Base-by-base conservation (phyloP, 2,888 invertebrate species). In the Drosophila kuntzei region DNA sequence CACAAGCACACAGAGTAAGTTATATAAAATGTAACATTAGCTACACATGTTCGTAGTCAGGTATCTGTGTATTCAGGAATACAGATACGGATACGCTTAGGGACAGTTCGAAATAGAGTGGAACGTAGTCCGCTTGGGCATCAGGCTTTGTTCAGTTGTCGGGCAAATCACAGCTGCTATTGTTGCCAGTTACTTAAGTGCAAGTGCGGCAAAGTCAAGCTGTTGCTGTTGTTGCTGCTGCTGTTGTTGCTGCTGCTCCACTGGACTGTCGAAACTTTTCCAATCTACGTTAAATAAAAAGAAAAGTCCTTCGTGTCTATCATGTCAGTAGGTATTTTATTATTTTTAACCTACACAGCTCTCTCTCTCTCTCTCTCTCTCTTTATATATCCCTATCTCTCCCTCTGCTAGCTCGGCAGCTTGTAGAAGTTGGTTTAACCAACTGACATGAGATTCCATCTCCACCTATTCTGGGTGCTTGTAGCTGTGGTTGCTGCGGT, bases 281-380 rank as follows among this genome's bases (percentile, higher is more conserved):
- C 89, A 89, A 89, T 89, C 89, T 89, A 81, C 76, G 89, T 86
- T 88, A 89, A 89, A 89, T 89, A 88, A 89, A 89, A 88, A 86
- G 85, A 86, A 86, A 83, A 83, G 80, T 86, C 83, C 83, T 76
- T 78, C 87, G 76, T 89, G 88, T 89, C 88, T 87, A 87, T 89
- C 89, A 89, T 88, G 89, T 89, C 89, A 87, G 79, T 85, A 67
- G 87, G 76, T 88, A 83, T 89, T 88, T 87, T 87, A 89, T 89
- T 88, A 88, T 86, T 85, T 88, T 84, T 81, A 83, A 81, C 80
- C 83, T 78, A 64, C 55, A 54, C 74, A 46, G 49, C 50, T 34
- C 53, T n/a, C 51, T 51, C n/a, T n/a, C n/a, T n/a, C n/a, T 34
- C 46, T 51, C 58, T 46, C 57, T 46, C 53, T 4, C 29, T 9